Base-by-base conservation (phyloP, 2,888 invertebrate species). In the Chromoteleia sp. region DNA sequence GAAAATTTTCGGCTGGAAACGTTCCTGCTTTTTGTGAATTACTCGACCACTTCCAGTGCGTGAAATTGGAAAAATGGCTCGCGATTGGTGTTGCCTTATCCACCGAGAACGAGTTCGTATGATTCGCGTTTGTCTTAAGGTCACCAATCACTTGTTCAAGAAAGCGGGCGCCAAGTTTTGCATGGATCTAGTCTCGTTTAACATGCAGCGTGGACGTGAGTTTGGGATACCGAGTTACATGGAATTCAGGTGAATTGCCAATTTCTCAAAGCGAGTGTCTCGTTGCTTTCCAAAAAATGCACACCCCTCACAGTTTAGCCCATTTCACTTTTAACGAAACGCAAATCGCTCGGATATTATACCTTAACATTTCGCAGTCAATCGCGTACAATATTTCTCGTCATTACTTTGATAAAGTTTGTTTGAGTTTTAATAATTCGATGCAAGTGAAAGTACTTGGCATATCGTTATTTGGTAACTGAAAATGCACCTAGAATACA, bases 201-300 rank as follows among this genome's bases (percentile, higher is more conserved):
- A 98, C 91, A 97, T 98, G 96, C 97, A 97, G 92, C 94, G 98
- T 89, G 98, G 97, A 58, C 94, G 98, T 81, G 98, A 98, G 90
- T 97, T 97, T 86, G 98, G 98, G 80, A 93, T 98, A 70, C 98
- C 98, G 39, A 97, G 97, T 61, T 98, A 98, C 92, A 97, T 97
- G 97, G 97, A 97, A 91, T 97, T 96, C 93, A 95, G 93, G 93
- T 93, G 85, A 41, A 85, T 12, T 21, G 30, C 19, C 19, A 30
- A 70, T 48, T 36, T 50, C 25, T 39, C 4, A 7, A 15, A n/a
- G n/a, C 48, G 1, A 41, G 3, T 12, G n/a, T 10, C 8, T 43
- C 17, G 15, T 43, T 10, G 15, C 17, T 7, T 15, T 15, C 8
- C n/a, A n/a, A n/a, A n/a, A n/a, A n/a, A n/a, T n/a, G n/a, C n/a